A percentile compares a stretch with the other conserved stretches of the same genome.
phyloP scores from a whole-genome alignment of 1,140 invertebrate genomes.

The Whitmania pigra region DNA sequence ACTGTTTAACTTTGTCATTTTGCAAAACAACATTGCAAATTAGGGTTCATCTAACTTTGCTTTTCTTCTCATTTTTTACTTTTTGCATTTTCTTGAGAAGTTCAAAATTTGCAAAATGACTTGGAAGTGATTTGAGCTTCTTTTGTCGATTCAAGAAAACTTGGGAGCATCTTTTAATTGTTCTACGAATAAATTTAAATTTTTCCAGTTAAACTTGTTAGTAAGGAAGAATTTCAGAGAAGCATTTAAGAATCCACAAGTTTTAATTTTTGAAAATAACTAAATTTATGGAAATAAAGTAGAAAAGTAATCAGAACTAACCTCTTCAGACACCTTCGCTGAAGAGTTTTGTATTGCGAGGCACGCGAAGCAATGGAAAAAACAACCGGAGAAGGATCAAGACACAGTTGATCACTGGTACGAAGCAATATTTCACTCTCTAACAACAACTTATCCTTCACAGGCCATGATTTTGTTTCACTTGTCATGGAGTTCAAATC shows the following conservation, averaged over 20 bases:
- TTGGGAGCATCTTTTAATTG: constrained; percentile 11
- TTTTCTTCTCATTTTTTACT: constrained; percentile 29
- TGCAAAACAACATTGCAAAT: too few species aligned
- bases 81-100: neutral
- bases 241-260: too few species aligned
- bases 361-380: constrained; percentile 58
- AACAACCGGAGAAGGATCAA: constrained; percentile 69
- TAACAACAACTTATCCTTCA: constrained; percentile 61
- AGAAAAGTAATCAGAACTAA: constrained; percentile 29
- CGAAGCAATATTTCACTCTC: constrained; percentile 71
- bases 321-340: constrained; percentile 58
- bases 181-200: neutral
- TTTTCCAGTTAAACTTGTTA: too few species aligned
- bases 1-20: too few species aligned
- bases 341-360: constrained; percentile 60
- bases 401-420: constrained; percentile 67
- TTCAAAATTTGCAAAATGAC: neutral
- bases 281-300: constrained; percentile 52
- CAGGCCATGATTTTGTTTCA: constrained; percentile 54
- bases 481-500: constrained; percentile 58
- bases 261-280: constrained; percentile 46
- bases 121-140: constrained; percentile 10
- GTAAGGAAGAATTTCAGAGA: too few species aligned
- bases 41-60: too few species aligned
- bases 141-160: neutral